Base-by-base conservation (phyloP, 2,888 invertebrate species). In the Mellilla xanthometata region DNA sequence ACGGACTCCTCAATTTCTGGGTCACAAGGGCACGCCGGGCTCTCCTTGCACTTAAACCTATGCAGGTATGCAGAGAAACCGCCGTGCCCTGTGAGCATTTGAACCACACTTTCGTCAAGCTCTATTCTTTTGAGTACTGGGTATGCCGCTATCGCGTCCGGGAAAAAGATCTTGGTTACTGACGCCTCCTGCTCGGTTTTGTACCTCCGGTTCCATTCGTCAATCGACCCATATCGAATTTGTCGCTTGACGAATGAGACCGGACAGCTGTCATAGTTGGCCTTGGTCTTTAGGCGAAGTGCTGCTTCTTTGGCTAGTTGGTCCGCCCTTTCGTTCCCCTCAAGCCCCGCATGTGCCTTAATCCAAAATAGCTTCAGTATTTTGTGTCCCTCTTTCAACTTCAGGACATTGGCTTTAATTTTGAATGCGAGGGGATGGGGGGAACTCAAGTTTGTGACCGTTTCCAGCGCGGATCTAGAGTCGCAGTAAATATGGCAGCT, bases 91-190 rank as follows among this genome's bases (percentile, higher is more conserved):
- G n/a, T n/a, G n/a, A n/a, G n/a, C n/a, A n/a, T n/a, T n/a, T n/a
- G n/a, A n/a, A n/a, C n/a, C n/a, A n/a, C n/a, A n/a, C n/a, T n/a
- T n/a, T n/a, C n/a, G n/a, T n/a, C n/a, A n/a, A n/a, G n/a, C n/a
- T n/a, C n/a, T n/a, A n/a, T n/a, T n/a, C n/a, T n/a, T n/a, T n/a
- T n/a, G n/a, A n/a, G n/a, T n/a, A n/a, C n/a, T n/a, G n/a, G n/a
- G n/a, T 49, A 39, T 49, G 50, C 50, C 46, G 2, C 12, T 3
- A 12, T 4, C 0, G 39, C 45, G 30, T 45, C 43, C n/a, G 45
- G 50, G 40, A 47, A 42, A 5, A 39, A 39, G 0, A 39, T 1
- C 5, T 32, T 49, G 0, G 49, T 49, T 0, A 12, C 11, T 0
- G 15, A 1, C 0, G 38, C 47, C 0, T 36, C 41, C 1, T 23